Conservation (phyloP, 2,797 vertebrate species). For the Leptodactylus fallax region DNA sequence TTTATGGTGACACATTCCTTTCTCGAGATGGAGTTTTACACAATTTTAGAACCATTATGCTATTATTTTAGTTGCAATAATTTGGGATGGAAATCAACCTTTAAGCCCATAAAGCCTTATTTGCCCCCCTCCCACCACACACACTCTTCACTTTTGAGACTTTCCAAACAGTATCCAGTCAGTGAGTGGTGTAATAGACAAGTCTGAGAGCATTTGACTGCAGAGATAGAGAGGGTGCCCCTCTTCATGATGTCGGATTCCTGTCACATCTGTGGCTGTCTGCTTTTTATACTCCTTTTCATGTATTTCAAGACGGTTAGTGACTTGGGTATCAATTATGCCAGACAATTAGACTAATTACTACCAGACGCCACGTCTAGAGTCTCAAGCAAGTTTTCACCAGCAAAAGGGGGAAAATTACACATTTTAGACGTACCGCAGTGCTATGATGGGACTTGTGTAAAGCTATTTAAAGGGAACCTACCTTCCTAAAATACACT, state of each 20-base stretch:
- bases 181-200: not conserved
- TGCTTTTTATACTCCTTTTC: conserved; percentile 47
- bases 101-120: not conserved
- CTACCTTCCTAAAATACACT: not conserved
- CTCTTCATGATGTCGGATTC: conserved; percentile 19
- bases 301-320: conserved; percentile 41
- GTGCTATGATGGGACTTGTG: not conserved
- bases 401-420: too few species aligned
- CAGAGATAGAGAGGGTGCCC: conserved; percentile 8
- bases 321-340: conserved; percentile 54
- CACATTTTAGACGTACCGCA: not conserved
- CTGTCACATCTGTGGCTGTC: conserved; percentile 44
- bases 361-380: conserved; percentile 29
- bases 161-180: not conserved
- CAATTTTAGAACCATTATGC: too few species aligned
- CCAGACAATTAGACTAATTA: conserved; percentile 45
- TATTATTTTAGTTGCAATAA: too few species aligned
- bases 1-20: too few species aligned
- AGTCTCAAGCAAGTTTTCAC: not conserved
- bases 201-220: conserved; percentile 8
- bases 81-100: too few species aligned
- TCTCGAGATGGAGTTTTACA: too few species aligned
- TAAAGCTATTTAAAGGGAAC: not conserved
- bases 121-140: too few species aligned
- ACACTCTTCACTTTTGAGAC: not conserved